A percentile compares a stretch with the other conserved stretches of the same genome.
phyloP scores from a whole-genome alignment of 2,113 vertebrate species.

The Theristicus caerulescens region DNA sequence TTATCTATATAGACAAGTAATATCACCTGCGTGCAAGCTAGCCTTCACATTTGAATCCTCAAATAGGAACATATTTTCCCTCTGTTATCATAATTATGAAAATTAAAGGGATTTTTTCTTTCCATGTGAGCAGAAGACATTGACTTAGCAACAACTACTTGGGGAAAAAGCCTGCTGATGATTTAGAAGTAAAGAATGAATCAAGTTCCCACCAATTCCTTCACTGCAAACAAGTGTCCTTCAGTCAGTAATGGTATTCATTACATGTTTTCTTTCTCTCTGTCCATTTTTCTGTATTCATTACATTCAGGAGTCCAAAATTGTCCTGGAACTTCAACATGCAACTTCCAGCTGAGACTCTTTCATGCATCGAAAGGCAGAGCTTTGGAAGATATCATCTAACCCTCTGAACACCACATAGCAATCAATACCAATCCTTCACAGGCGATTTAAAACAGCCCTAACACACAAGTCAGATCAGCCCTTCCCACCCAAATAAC shows the following conservation, averaged over 20 bases:
- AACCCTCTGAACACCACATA: not conserved
- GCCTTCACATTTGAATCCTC: not conserved
- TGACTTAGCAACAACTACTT: not conserved
- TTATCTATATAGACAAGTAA: not conserved
- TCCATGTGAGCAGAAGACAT: not conserved
- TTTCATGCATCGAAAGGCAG: not conserved
- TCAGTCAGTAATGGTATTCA: not conserved
- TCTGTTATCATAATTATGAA: not conserved
- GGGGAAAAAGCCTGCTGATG: not conserved
- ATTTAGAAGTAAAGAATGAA: not conserved
- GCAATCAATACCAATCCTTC: not conserved
- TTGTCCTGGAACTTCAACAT: not conserved
- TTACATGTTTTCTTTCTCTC: not conserved
- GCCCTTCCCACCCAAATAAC: not conserved
- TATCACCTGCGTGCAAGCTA: not conserved
- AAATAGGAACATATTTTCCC: not conserved
- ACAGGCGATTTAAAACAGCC: not conserved
- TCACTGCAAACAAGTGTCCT: not conserved
- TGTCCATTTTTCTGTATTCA: not conserved
- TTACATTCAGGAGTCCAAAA: not conserved
- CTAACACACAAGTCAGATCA: not conserved
- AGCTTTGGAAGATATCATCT: not conserved
- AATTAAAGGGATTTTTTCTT: not conserved
- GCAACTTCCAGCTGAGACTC: not conserved
- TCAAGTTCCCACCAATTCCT: not conserved